Conservation (phyloP, 2,888 invertebrate genomes). For the Eilema depressum region DNA sequence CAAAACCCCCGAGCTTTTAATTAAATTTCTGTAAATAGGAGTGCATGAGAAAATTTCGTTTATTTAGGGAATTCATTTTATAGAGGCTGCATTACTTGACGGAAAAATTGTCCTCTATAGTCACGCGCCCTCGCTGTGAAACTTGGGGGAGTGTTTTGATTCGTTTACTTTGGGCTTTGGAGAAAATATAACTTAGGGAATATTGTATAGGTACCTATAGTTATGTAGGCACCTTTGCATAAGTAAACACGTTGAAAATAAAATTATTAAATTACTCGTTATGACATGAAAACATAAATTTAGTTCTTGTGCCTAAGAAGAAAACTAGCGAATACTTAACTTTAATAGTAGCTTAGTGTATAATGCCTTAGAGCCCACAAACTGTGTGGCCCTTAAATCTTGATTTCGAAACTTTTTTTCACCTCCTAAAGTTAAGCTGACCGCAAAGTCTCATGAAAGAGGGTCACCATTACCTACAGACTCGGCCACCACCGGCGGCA, state of each 20-base stretch:
- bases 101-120: slow-evolving; percentile 30
- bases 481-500: no score
- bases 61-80: slow-evolving; percentile 61
- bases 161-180: slow-evolving; percentile 16
- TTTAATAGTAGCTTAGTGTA: no score
- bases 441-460: no score
- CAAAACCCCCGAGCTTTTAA: slow-evolving; percentile 60
- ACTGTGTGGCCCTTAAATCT: no score
- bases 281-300: neutral
- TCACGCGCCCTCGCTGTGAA: slow-evolving; percentile 5
- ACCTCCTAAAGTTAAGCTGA: no score
- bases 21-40: slow-evolving; percentile 71
- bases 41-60: slow-evolving; percentile 60
- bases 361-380: no score
- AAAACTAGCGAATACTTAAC: no score
- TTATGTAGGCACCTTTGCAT: neutral
- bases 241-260: no score
- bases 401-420: no score
- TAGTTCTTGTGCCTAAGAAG: no score
- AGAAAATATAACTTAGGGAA: slow-evolving; percentile 5
- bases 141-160: slow-evolving; percentile 18
- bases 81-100: slow-evolving; percentile 49
- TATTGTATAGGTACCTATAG: neutral
- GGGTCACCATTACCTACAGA: no score
- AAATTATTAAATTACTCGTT: neutral